Conservation (phyloP, 2,888 invertebrate genomes). For the Oligia latruncula region DNA sequence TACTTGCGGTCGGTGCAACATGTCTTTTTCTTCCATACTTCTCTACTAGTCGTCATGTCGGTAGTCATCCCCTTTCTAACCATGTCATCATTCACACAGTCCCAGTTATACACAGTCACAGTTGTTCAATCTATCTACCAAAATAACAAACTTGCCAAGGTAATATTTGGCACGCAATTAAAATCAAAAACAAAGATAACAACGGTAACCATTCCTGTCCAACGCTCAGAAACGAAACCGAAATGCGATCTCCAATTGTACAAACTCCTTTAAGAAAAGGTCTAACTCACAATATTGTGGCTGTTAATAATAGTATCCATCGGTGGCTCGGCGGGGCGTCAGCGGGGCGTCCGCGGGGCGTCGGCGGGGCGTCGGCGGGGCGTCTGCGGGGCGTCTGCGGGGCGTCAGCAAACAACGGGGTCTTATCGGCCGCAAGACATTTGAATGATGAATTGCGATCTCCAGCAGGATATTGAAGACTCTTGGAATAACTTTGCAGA, state of each 20-base stretch:
- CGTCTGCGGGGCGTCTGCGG: not conserved
- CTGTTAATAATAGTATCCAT: slow-evolving; percentile 61
- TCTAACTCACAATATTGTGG: slow-evolving; percentile 48
- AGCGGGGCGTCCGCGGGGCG: slow-evolving; percentile 16
- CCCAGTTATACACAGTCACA: not conserved
- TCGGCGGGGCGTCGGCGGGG: slow-evolving; percentile 21
- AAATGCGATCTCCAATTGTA: slow-evolving; percentile 49
- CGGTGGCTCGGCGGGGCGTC: slow-evolving; percentile 19
- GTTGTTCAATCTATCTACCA: too few species aligned
- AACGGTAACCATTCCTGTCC: not conserved
- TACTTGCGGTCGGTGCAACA: not conserved
- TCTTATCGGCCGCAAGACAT: slow-evolving; percentile 62
- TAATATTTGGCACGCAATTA: slow-evolving; percentile 1
- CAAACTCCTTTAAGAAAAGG: slow-evolving; percentile 56
- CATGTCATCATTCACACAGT: too few species aligned
- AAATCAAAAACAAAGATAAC: not conserved
- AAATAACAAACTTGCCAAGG: not conserved
- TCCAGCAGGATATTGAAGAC: slow-evolving; percentile 45
- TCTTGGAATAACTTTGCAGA: slow-evolving; percentile 52
- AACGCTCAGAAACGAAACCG: slow-evolving; percentile 5
- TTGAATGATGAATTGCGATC: slow-evolving; percentile 62
- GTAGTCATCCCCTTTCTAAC: not conserved
- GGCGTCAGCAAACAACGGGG: slow-evolving; percentile 50
- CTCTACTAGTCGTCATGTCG: not conserved
- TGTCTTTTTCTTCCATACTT: not conserved